Evolutionary conservation across 1,140 invertebrate genomes (phyloP).

Genomic region (Drosophila miranda): DNA sequence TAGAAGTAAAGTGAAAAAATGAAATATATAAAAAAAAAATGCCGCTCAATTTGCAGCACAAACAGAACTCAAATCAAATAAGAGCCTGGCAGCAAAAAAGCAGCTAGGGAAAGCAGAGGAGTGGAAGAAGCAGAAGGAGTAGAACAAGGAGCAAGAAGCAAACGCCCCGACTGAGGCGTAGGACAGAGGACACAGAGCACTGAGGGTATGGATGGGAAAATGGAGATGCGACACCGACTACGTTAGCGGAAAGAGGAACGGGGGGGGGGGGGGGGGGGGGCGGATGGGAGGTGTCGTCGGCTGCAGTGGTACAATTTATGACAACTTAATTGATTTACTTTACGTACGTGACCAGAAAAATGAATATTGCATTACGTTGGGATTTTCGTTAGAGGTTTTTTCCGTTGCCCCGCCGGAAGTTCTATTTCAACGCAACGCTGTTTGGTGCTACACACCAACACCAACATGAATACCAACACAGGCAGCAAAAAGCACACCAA

Average conservation of each 20-base stretch:
- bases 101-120: conserved; percentile 12
- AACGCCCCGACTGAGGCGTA: conserved; percentile 8
- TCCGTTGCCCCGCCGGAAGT: conserved; percentile 51
- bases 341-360: conserved; percentile 81
- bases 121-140: conserved; percentile 8
- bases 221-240: background rate
- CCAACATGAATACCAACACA: conserved; percentile 1
- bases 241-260: background rate
- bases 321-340: conserved; percentile 81
- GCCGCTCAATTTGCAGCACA: conserved; percentile 73
- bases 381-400: conserved; percentile 69
- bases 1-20: background rate
- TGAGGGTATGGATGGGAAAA: background rate
- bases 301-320: conserved; percentile 78
- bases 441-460: conserved; percentile 36
- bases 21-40: conserved; percentile 57
- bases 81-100: conserved; percentile 44
- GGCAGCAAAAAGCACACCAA: background rate
- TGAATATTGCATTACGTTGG: conserved; percentile 80
- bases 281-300: conserved; percentile 44
- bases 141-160: too few species aligned
- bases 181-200: background rate
- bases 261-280: background rate
- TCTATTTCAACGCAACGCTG: conserved; percentile 66
- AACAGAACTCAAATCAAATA: conserved; percentile 71